These are phyloP conservation scores for Galaxea fascicularis DNA, from an alignment of 92 coral and sea anemone species.

Conservation along the genomic window DNA sequence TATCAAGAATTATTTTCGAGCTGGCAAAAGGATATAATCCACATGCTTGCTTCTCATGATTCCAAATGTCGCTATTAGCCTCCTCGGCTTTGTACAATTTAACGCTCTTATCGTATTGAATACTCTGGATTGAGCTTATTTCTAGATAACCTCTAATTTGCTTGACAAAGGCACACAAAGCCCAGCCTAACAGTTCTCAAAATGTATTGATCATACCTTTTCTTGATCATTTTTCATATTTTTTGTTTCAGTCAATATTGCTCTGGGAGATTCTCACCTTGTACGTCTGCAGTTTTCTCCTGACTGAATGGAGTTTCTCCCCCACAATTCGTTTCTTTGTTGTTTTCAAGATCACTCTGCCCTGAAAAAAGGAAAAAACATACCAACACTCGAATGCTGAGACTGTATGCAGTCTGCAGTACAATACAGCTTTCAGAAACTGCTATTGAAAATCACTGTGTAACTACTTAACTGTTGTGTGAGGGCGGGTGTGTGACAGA, in stretches of 20 bases:
- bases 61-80: constrained; percentile 8
- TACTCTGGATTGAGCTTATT: neutral
- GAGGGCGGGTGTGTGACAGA: constrained; percentile 21
- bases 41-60: constrained; percentile 13
- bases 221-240: constrained; percentile 11
- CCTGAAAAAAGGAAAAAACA: constrained; percentile 10
- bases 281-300: constrained; percentile 25
- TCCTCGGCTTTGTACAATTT: constrained; percentile 4
- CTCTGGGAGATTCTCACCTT: constrained; percentile 7
- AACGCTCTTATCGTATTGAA: neutral
- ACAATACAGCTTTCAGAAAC: constrained; percentile 16
- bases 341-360: constrained; percentile 8
- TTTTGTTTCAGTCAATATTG: constrained; percentile 18
- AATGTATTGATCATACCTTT: constrained; percentile 16
- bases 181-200: constrained; percentile 10
- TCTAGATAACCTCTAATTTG: neutral
- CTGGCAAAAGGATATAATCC: constrained; percentile 25
- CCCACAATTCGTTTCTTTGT: constrained; percentile 12
- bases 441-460: constrained; percentile 10
- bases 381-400: constrained; percentile 8
- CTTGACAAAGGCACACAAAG: constrained; percentile 7
- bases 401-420: constrained; percentile 12
- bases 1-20: constrained; percentile 11
- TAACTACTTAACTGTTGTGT: constrained; percentile 3
- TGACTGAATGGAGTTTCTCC: neutral